phyloP scores from a whole-genome alignment of 2,888 invertebrate genomes.

The Liodrosophila aerea region DNA sequence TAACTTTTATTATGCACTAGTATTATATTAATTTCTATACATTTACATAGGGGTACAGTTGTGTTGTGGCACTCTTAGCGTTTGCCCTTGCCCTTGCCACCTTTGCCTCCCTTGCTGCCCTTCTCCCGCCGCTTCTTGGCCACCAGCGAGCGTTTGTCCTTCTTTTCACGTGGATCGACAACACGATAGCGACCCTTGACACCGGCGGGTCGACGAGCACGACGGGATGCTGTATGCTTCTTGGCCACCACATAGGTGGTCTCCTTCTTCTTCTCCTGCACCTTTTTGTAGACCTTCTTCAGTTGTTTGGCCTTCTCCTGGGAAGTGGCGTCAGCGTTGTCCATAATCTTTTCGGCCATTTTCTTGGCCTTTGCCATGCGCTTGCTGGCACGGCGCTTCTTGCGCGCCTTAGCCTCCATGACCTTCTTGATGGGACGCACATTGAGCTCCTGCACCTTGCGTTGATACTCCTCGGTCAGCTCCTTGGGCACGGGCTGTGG shows the following conservation, averaged over 20 bases:
- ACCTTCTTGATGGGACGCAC: conserved; percentile 98
- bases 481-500: conserved; percentile 93
- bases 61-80: conserved; percentile 21
- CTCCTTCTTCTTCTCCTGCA: conserved; percentile 93
- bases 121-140: conserved; percentile 76
- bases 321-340: conserved; percentile 94
- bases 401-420: conserved; percentile 98
- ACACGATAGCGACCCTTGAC: conserved; percentile 96
- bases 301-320: conserved; percentile 96
- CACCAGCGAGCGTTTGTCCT: conserved; percentile 88
- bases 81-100: conserved; percentile 47
- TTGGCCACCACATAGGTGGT: conserved; percentile 96
- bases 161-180: conserved; percentile 98
- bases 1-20: too few relatives aligned
- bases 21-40: neutral
- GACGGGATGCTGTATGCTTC: conserved; percentile 90
- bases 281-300: conserved; percentile 95
- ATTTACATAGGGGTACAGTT: neutral
- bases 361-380: conserved; percentile 97
- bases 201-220: conserved; percentile 90
- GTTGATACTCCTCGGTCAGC: conserved; percentile 92
- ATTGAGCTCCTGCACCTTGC: conserved; percentile 92
- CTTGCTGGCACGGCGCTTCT: conserved; percentile 94
- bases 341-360: conserved; percentile 96
- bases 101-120: conserved; percentile 54